Base-by-base conservation (phyloP, 2,888 invertebrate species). In the Capitulum mitella region DNA sequence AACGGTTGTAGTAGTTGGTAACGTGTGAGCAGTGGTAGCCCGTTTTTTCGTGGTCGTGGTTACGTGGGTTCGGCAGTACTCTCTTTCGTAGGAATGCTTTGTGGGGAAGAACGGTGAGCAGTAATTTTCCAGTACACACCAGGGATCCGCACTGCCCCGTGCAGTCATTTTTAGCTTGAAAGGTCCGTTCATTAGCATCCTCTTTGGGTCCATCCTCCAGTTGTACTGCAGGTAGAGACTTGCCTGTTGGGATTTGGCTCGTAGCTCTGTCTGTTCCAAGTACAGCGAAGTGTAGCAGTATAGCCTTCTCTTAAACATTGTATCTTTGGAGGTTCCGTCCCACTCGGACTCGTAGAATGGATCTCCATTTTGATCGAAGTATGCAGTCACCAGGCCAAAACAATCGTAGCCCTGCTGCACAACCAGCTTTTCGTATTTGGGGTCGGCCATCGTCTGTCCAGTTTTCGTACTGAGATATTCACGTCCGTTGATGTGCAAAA, bases 201-300 rank as follows among this genome's bases (percentile, higher is more conserved):
- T 37, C 26, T 40, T 37, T 1, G 70, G 37, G 14, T 70, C 70
- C 29, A 70, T 10, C 29, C 22, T 26, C 70, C 70, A 70, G 26
- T 70, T 70, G 12, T 70, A 70, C 22, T 40, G 70, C 37, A 70
- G 34, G 40, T 70, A 70, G 6, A 70, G 37, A n/a, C 70, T 70
- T 14, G 40, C 37, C 37, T 12, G 22, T 40, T 70, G 37, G 1
- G 22, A n/a, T 12, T 40, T 37, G 2, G 70, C 70, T 1, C 70
- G 70, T 12, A 70, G 70, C 26, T 70, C 70, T 10, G 70, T 70
- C 40, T 70, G 37, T 70, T 70, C 70, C 70, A 70, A 26, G 22
- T 40, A 70, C 40, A 70, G 2, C 10, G 37, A 40, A n/a, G 70
- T 26, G 26, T 70, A 70, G 26, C 70, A 70, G 14, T 19, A 40